Evolutionary conservation across 2,113 vertebrate species (phyloP).

Genomic region (Pelmatolapia mariae): DNA sequence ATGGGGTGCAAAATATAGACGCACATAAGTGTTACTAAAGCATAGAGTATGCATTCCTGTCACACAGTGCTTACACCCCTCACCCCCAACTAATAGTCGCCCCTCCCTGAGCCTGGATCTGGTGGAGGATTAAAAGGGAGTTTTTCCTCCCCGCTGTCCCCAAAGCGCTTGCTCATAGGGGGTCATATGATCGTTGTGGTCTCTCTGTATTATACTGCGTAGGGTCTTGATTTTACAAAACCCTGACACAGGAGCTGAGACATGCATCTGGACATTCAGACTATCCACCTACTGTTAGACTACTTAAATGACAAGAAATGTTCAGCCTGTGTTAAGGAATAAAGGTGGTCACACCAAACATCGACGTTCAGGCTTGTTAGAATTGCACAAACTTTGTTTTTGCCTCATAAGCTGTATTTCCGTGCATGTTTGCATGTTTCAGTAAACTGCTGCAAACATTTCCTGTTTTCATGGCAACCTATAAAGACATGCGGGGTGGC

Average conservation of each 20-base stretch:
- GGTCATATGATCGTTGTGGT: not conserved
- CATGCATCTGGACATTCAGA: not conserved
- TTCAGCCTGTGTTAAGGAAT: not conserved
- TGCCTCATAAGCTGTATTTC: not conserved
- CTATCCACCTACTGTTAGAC: not conserved
- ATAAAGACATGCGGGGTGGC: not conserved
- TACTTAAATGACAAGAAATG: not conserved
- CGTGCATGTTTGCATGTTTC: not conserved
- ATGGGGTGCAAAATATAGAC: not conserved
- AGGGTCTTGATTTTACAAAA: not conserved
- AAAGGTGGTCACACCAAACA: not conserved
- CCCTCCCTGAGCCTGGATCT: not conserved
- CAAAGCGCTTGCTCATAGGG: not conserved
- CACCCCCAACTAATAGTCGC: not conserved
- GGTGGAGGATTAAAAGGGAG: not conserved
- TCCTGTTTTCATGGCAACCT: not conserved
- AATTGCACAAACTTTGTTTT: not conserved
- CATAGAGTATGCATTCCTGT: not conserved
- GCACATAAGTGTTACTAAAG: not conserved
- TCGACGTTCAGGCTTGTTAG: fast-evolving
- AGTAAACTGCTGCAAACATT: not conserved
- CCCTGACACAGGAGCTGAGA: not conserved
- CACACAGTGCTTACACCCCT: not conserved
- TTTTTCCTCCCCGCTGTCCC: not conserved
- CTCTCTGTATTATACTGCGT: not conserved